phyloP scores from a whole-genome alignment of 2,797 vertebrate genomes.

The Pseudopleuronectes americanus region DNA sequence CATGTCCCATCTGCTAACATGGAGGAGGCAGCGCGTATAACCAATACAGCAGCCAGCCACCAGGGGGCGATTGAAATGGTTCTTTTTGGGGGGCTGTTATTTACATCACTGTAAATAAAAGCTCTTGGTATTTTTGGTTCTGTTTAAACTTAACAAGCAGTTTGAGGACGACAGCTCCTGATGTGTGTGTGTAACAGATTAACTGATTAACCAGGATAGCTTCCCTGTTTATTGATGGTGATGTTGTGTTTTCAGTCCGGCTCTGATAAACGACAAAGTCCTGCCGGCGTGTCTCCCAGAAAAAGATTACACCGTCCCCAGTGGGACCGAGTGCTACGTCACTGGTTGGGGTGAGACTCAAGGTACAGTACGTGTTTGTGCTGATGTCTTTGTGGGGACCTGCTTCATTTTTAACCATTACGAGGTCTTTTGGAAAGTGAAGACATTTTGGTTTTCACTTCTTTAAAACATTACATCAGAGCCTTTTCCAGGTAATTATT shows the following conservation, averaged over 20 bases:
- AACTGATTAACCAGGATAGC: not conserved
- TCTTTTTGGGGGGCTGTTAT: no score
- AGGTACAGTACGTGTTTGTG: slow-evolving; percentile 76
- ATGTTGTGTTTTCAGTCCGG: slow-evolving; percentile 84
- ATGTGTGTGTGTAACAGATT: not conserved
- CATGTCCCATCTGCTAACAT: no score
- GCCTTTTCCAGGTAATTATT: no score
- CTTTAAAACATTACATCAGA: no score
- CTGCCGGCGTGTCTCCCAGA: slow-evolving; percentile 89
- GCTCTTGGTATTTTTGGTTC: not conserved
- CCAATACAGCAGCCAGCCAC: no score
- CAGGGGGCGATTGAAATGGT: no score
- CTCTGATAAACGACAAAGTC: slow-evolving; percentile 85
- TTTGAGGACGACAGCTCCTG: not conserved
- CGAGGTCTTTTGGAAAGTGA: not conserved
- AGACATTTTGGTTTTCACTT: not conserved
- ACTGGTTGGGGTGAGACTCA: slow-evolving; percentile 95
- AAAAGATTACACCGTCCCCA: slow-evolving; percentile 85
- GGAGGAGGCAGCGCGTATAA: no score
- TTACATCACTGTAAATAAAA: no score
- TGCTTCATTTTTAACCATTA: not conserved
- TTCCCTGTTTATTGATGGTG: no score
- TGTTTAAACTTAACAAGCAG: not conserved
- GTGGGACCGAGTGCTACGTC: slow-evolving; percentile 89
- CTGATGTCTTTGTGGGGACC: not conserved